Evolutionary conservation across 1,140 invertebrate genomes (phyloP).

Genomic region (Calosoma granatense): DNA sequence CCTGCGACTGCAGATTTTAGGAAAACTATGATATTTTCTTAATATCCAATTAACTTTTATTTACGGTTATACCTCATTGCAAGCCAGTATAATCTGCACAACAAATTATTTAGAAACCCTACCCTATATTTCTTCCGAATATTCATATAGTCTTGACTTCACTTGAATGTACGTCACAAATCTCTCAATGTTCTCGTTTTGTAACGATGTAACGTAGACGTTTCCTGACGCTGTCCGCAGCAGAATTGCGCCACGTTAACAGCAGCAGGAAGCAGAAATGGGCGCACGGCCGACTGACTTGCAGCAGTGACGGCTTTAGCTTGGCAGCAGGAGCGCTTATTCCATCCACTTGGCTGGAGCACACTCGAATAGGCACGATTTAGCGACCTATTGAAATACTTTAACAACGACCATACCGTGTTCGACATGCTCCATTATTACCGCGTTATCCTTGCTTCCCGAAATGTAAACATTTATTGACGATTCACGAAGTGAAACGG

Average conservation of each 20-base stretch:
- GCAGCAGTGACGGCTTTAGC: too few relatives aligned
- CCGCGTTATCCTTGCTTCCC: neutral
- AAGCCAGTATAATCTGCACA: too few relatives aligned
- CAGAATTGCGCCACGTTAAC: too few relatives aligned
- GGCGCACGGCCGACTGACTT: too few relatives aligned
- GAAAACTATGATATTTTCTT: too few relatives aligned
- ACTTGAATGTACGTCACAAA: too few relatives aligned
- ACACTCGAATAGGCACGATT: neutral
- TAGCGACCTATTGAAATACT: slow-evolving; percentile 8
- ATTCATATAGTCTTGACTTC: too few relatives aligned
- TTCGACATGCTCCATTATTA: slow-evolving; percentile 6
- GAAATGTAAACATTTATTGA: slow-evolving; percentile 8
- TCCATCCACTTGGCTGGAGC: slow-evolving; percentile 3
- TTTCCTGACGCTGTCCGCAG: neutral
- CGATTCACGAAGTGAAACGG: neutral
- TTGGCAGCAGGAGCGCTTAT: neutral
- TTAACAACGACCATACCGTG: neutral
- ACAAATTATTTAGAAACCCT: too few relatives aligned
- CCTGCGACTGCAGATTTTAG: too few relatives aligned
- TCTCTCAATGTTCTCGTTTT: neutral
- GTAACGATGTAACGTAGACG: neutral
- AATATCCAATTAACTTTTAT: too few relatives aligned
- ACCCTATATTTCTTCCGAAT: too few relatives aligned
- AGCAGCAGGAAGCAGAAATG: neutral
- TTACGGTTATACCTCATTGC: too few relatives aligned